Conservation (phyloP, 2,888 invertebrate genomes). For the Schizaphis graminum region DNA sequence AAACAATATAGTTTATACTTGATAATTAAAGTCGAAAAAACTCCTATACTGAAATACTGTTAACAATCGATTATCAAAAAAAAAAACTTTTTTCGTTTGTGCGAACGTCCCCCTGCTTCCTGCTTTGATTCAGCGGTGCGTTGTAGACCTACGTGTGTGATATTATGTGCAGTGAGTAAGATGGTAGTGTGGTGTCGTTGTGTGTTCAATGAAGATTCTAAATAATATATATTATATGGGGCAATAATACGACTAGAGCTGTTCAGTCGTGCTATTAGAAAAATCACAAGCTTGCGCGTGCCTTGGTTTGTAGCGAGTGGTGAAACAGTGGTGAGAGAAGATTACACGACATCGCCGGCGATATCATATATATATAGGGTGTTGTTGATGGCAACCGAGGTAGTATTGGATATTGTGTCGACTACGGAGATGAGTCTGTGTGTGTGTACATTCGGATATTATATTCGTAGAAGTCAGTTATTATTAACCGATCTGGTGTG, state of each 20-base stretch:
- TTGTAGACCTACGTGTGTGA: not conserved
- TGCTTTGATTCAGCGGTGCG: not conserved
- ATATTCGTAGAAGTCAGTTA: constrained; percentile 12
- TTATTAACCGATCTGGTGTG: constrained; percentile 32
- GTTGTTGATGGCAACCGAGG: not conserved
- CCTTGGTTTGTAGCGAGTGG: not conserved
- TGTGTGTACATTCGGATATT: not conserved
- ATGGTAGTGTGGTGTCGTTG: not conserved
- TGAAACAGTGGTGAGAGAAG: not conserved
- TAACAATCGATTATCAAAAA: not conserved
- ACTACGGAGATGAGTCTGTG: not conserved
- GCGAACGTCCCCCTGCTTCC: not conserved
- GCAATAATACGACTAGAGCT: not conserved
- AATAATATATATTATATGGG: not conserved
- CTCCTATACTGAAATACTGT: not conserved
- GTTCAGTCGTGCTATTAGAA: constrained; percentile 43
- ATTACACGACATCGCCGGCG: constrained; percentile 3
- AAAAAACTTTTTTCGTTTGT: constrained; percentile 8
- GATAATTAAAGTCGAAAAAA: not conserved
- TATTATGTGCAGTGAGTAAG: not conserved
- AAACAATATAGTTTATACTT: not conserved
- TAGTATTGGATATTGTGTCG: constrained; percentile 26
- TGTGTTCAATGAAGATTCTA: not conserved
- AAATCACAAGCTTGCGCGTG: not conserved
- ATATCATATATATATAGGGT: constrained; percentile 5